phyloP scores from a whole-genome alignment of 2,888 invertebrate species.

The Nowickia ferox region DNA sequence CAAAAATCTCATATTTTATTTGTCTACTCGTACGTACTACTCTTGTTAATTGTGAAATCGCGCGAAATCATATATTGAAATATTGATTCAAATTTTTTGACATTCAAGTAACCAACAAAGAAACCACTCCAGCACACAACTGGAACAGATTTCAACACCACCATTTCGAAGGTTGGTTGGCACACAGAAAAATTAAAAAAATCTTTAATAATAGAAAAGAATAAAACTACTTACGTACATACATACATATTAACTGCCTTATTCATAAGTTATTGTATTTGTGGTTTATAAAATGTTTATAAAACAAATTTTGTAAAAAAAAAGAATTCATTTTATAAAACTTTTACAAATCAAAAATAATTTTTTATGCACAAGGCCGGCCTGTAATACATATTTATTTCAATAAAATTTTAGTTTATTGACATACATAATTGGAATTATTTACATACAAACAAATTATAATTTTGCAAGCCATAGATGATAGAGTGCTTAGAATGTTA shows the following conservation, averaged over 20 bases:
- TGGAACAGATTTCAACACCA: slow-evolving; percentile 81
- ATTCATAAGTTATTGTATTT: too few relatives aligned
- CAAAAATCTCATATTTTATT: slow-evolving; percentile 61
- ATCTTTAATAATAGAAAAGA: slow-evolving; percentile 15
- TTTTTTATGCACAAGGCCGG: too few relatives aligned
- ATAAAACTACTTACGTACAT: slow-evolving; percentile 3
- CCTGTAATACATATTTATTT: slow-evolving; percentile 1
- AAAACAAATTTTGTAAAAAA: too few relatives aligned
- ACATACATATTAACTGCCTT: neutral
- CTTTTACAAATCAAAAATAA: too few relatives aligned
- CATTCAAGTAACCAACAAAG: slow-evolving; percentile 73
- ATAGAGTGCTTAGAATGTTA: slow-evolving; percentile 20
- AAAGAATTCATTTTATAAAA: too few relatives aligned
- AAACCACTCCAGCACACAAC: slow-evolving; percentile 82
- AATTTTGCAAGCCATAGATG: slow-evolving; percentile 59
- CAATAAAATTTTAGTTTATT: slow-evolving; percentile 32
- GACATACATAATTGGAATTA: slow-evolving; percentile 5
- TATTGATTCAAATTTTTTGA: slow-evolving; percentile 47
- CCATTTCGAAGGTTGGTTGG: slow-evolving; percentile 83
- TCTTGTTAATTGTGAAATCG: slow-evolving; percentile 55
- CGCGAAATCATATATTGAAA: slow-evolving; percentile 58
- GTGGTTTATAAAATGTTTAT: too few relatives aligned
- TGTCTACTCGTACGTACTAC: slow-evolving; percentile 51
- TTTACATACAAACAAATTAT: slow-evolving; percentile 35
- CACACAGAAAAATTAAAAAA: slow-evolving; percentile 56